Evolutionary conservation across 2,888 invertebrate genomes (phyloP), one percentile per base, ranked within the genome.

Genomic region (Halictus ligatus): DNA sequence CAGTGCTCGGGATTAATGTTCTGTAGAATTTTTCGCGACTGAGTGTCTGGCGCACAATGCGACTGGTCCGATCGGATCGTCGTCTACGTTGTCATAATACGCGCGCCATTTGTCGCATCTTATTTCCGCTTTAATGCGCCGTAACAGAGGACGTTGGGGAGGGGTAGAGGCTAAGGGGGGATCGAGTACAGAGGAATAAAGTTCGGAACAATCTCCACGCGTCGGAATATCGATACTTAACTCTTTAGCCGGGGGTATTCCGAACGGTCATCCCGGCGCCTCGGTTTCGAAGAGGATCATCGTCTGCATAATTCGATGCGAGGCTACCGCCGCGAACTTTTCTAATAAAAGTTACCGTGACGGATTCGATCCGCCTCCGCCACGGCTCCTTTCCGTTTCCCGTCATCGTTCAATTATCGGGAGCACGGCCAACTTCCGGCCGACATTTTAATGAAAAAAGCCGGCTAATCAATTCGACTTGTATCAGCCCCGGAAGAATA

Each of bases 301-400:
- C 87, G 85, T 84, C 82, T 84, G 87, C 88, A 90, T 92, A 91
- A 92, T 92, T 89, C 87, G 84, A 85, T 75, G 84, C 83, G 89
- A 87, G 86, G 86, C 78, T 15, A 6, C 48, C 25, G 58, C n/a
- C 78, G 64, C 67, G 46, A 93, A 93, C 91, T 92, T 93, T 91
- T 89, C 90, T 88, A 91, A 93, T 93, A 93, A 93, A 92, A 93
- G 87, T 90, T 89, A 87, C 80, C 74, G 78, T 74, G 86, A 88
- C 85, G 78, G 84, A 88, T 88, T 82, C 71, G 67, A n/a, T 50
- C 40, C 73, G 35, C 60, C 15, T 29, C 48, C 15, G 21, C 21
- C 60, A 2, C 21, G 50, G 48, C 48, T 46, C 35, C 67, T 71
- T 25, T 80, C 29, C 75, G 29, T 43, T 75, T 29, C 46, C 72